These are phyloP conservation scores for Lineus longissimus DNA, from an alignment of 1,140 invertebrate species.

Conservation along the genomic window DNA sequence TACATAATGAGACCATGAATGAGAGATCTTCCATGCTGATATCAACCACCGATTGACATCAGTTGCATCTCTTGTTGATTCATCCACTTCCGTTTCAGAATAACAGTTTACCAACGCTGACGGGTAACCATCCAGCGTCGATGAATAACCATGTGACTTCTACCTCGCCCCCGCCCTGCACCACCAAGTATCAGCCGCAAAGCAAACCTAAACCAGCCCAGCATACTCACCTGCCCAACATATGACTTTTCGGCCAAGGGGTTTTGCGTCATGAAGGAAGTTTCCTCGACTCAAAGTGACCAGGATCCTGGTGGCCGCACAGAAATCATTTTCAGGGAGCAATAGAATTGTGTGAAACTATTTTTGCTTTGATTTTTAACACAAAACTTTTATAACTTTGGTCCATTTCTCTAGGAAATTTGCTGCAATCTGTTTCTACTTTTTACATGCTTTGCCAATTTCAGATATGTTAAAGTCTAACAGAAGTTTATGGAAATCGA, in stretches of 20 bases:
- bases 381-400: too few relatives aligned
- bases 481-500: too few relatives aligned
- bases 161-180: constrained; percentile 38
- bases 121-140: constrained; percentile 18
- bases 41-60: too few relatives aligned
- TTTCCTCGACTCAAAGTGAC: constrained; percentile 5
- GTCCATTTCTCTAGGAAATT: too few relatives aligned
- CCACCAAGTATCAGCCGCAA: constrained; percentile 23
- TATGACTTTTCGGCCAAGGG: constrained; percentile 52
- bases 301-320: constrained; percentile 12
- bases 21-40: too few relatives aligned
- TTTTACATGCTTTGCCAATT: too few relatives aligned
- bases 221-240: constrained; percentile 44
- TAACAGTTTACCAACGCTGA: constrained; percentile 30
- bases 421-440: too few relatives aligned
- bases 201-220: constrained; percentile 17
- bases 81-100: constrained; percentile 18
- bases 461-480: too few relatives aligned
- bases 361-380: not conserved
- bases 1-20: too few relatives aligned
- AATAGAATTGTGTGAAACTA: not conserved
- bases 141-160: constrained; percentile 18
- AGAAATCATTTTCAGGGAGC: constrained; percentile 5
- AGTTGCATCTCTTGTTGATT: constrained; percentile 1
- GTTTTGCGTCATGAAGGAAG: constrained; percentile 44